Evolutionary conservation across 2,113 vertebrate species (phyloP).

Genomic region (Phyllostomus discolor): DNA sequence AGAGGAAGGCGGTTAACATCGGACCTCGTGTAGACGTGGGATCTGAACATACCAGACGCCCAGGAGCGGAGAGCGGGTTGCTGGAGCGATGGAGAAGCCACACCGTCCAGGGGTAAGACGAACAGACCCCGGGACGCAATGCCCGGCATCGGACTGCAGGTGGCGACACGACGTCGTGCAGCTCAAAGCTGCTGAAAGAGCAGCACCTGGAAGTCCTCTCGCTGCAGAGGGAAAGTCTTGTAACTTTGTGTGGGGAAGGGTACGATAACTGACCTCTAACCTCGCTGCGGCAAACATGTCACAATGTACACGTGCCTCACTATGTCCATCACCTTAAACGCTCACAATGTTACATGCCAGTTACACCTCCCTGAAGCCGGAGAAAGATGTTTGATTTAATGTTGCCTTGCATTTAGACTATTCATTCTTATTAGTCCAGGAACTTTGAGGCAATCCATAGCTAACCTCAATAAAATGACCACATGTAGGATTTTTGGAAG

Average conservation of each 20-base stretch:
- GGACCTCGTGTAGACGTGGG: too few species aligned
- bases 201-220: rapidly evolving
- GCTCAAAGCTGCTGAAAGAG: not conserved
- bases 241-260: rapidly evolving
- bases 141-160: too few species aligned
- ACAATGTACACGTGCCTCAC: not conserved
- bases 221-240: not conserved
- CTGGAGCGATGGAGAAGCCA: not conserved
- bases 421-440: not conserved
- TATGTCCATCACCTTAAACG: not conserved
- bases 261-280: too few species aligned
- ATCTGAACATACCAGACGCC: not conserved
- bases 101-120: not conserved
- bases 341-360: not conserved
- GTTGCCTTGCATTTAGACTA: not conserved
- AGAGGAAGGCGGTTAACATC: not conserved
- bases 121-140: too few species aligned
- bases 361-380: not conserved
- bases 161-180: rapidly evolving
- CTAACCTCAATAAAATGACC: not conserved
- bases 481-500: not conserved
- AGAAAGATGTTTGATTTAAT: not conserved
- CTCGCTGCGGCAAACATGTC: not conserved
- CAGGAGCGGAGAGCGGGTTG: not conserved
- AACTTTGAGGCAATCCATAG: not conserved